Percentiles rank a stretch among this genome's conserved stretches.
Evolutionary conservation across 1,140 invertebrate genomes (phyloP).

Genomic region (Orchesella cincta): DNA sequence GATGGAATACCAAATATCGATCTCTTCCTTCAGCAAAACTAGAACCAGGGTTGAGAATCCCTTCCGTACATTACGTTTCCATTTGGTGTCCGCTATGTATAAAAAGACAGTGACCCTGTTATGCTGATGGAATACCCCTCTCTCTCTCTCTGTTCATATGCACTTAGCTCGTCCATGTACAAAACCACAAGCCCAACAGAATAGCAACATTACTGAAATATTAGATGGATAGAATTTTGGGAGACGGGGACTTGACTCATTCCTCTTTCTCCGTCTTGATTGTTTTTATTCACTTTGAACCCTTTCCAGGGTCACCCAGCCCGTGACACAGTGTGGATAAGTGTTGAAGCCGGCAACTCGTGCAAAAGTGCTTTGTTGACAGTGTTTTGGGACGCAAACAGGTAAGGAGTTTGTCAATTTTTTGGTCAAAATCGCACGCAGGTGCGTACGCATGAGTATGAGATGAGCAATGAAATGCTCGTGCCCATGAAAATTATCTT

Average conservation of each 20-base stretch:
- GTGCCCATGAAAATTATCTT: constrained; percentile 17
- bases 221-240: neutral
- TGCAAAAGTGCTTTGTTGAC: constrained; percentile 25
- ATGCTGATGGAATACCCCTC: neutral
- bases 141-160: too few species aligned
- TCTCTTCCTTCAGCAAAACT: too few species aligned
- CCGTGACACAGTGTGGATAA: neutral
- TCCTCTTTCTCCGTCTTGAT: neutral
- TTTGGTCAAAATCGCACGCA: constrained; percentile 63
- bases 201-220: too few species aligned
- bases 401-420: constrained; percentile 47
- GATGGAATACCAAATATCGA: too few species aligned
- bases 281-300: neutral
- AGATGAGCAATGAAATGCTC: constrained; percentile 3
- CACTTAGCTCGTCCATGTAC: too few species aligned
- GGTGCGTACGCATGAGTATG: constrained; percentile 65
- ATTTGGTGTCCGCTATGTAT: too few species aligned
- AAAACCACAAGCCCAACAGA: too few species aligned
- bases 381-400: constrained; percentile 31
- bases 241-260: neutral
- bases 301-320: neutral
- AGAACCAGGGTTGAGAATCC: too few species aligned
- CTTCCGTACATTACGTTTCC: too few species aligned
- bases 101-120: neutral
- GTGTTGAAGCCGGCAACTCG: neutral